Conservation (phyloP, 2,888 invertebrate genomes). For the Ceratothoa steindachneri region DNA sequence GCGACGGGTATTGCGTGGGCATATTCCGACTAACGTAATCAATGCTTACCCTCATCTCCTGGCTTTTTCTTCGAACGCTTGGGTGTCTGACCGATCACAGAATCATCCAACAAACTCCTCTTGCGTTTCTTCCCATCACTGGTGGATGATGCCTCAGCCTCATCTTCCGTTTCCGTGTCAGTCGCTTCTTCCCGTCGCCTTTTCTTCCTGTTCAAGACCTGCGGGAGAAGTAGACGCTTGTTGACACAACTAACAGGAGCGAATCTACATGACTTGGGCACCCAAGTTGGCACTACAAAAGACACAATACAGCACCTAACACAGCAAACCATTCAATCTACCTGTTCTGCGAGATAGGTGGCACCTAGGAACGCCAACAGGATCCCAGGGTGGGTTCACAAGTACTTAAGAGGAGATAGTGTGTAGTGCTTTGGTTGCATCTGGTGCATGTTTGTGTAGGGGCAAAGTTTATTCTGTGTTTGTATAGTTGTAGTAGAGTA, state of each 20-base stretch:
- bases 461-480: too few relatives aligned
- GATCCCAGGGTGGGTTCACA: too few relatives aligned
- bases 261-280: neutral
- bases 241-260: neutral
- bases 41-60: constrained; percentile 52
- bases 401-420: too few relatives aligned
- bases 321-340: too few relatives aligned
- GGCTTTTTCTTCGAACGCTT: constrained; percentile 50
- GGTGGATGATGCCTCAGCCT: neutral
- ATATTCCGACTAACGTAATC: too few relatives aligned
- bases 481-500: too few relatives aligned
- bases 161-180: constrained; percentile 29
- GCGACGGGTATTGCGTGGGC: too few relatives aligned
- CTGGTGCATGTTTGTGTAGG: too few relatives aligned
- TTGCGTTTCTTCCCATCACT: constrained; percentile 42
- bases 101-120: constrained; percentile 31
- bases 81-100: constrained; percentile 25
- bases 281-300: constrained; percentile 1
- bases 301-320: too few relatives aligned
- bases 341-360: too few relatives aligned
- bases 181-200: constrained; percentile 27
- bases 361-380: too few relatives aligned
- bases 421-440: too few relatives aligned
- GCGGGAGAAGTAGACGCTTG: neutral
- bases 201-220: constrained; percentile 60